These are phyloP conservation scores for Phengaris alcon DNA, from an alignment of 2,888 invertebrate genomes.

Conservation along the genomic window DNA sequence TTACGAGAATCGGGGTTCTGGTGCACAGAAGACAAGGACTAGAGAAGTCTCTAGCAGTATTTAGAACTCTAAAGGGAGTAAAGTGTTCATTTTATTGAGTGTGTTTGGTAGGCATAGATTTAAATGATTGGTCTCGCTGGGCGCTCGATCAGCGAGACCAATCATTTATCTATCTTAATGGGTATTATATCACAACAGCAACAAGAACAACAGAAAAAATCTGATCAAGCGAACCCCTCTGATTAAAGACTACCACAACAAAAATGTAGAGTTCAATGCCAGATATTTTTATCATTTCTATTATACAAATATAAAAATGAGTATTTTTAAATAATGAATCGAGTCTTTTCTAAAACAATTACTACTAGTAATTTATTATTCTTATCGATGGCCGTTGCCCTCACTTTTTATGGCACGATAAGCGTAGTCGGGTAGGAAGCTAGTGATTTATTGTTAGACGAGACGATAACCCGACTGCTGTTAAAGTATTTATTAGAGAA, in stretches of 20 bases:
- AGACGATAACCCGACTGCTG: conserved; percentile 21
- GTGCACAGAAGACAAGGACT: too few species aligned
- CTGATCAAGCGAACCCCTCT: too few species aligned
- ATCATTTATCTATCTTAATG: too few species aligned
- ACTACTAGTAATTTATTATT: conserved; percentile 55
- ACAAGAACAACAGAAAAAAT: too few species aligned
- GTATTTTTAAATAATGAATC: conserved; percentile 30
- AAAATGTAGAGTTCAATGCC: neutral
- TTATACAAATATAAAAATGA: neutral
- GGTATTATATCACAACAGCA: too few species aligned
- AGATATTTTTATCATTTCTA: neutral
- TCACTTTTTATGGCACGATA: conserved; percentile 59
- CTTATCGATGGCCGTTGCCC: conserved; percentile 57
- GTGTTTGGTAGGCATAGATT: too few species aligned
- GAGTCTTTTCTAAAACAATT: conserved; percentile 41
- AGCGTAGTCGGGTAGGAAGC: conserved; percentile 61
- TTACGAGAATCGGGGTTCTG: too few species aligned
- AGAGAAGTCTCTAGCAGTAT: too few species aligned
- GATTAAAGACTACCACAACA: neutral
- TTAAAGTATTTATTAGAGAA: conserved; percentile 14
- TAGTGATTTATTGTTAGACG: conserved; percentile 49
- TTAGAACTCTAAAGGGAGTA: too few species aligned
- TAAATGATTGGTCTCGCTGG: too few species aligned
- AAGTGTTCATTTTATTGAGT: too few species aligned
- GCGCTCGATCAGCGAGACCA: too few species aligned